Evolutionary conservation across 2,113 vertebrate species (phyloP), one percentile per base, ranked within the genome.

Genomic region (Chaetorhynchus papuensis): DNA sequence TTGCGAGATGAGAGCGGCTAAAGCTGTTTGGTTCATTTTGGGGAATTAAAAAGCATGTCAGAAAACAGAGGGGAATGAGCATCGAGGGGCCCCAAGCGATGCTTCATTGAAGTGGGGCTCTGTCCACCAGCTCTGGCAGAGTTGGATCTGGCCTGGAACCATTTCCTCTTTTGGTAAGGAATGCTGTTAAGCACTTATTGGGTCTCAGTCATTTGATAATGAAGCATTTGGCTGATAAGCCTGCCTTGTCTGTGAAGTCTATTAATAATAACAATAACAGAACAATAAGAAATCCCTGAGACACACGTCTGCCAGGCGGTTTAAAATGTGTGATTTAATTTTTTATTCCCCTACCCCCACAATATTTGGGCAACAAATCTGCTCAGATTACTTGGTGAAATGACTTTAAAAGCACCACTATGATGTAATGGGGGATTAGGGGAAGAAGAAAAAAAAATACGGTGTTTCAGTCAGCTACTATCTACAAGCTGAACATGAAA

Each of bases 101-200:
- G 66, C 61, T 82, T 83, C 19, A 4, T 8, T 78, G 47, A 45
- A 74, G 81, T 44, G 50, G 39, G 60, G 81, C 49, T 33, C 83
- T 90, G 39, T 91, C 64, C 83, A 53, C 87, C 41, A 23, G 64
- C 86, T 77, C 91, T 76, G 68, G 57, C 74, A 52, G 89, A 89
- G 75, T 5, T 91, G 89, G 74, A 72, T 91, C 72, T 81, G 65
- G 79, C 65, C 92, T 83, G 71, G 81, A 61, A 79, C 77, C 52
- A 61, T 95, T 96, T 95, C 96, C 94, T 90, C 95, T 98, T 98
- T 98, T 97, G 98, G 98, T 98, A 98, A 98, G 98, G 97, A 97
- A 98, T 97, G 97, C 91, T 72, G 83, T 97, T 84, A 92, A 89
- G 94, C 90, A 94, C 90, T 97, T 65, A 52, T 26, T 92, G 69